Conservation (phyloP, 2,113 vertebrate genomes). For the Brachyhypopomus gauderio region DNA sequence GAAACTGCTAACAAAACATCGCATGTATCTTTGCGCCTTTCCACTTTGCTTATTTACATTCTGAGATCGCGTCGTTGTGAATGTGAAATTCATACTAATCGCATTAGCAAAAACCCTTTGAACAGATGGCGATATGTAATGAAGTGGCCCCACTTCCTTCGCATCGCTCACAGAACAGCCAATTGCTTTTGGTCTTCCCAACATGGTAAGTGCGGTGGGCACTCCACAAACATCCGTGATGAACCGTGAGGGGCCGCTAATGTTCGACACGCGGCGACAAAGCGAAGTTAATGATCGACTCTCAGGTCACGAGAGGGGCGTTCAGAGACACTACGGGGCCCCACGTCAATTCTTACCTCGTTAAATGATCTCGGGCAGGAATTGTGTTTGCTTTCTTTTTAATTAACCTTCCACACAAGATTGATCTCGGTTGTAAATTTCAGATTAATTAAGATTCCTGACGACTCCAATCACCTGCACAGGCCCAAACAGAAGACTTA, state of each 20-base stretch:
- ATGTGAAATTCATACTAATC: not conserved
- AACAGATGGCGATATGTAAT: constrained; percentile 27
- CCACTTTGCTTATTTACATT: not conserved
- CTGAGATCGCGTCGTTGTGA: not conserved
- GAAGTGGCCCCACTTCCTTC: not conserved
- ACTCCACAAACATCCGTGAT: constrained; percentile 12
- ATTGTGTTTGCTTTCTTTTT: constrained; percentile 20
- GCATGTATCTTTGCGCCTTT: not conserved
- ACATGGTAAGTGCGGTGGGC: constrained; percentile 24
- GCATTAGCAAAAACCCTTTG: not conserved
- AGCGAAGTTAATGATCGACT: constrained; percentile 41
- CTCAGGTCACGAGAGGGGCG: not conserved
- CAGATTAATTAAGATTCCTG: constrained; percentile 33
- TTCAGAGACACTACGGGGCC: constrained; percentile 16
- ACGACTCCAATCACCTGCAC: not conserved
- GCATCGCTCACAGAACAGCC: not conserved
- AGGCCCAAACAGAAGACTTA: not conserved
- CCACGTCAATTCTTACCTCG: constrained; percentile 21
- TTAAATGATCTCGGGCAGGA: constrained; percentile 18
- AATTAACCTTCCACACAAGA: constrained; percentile 29
- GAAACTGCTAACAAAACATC: too few species aligned
- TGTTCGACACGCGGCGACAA: constrained; percentile 26
- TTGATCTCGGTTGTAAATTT: constrained; percentile 31
- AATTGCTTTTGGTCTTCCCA: constrained; percentile 7
- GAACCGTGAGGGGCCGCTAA: constrained; percentile 12